Evolutionary conservation across 2,888 invertebrate species (phyloP), one percentile per base, ranked within the genome.

Genomic region (Sarcophaga rosellei): DNA sequence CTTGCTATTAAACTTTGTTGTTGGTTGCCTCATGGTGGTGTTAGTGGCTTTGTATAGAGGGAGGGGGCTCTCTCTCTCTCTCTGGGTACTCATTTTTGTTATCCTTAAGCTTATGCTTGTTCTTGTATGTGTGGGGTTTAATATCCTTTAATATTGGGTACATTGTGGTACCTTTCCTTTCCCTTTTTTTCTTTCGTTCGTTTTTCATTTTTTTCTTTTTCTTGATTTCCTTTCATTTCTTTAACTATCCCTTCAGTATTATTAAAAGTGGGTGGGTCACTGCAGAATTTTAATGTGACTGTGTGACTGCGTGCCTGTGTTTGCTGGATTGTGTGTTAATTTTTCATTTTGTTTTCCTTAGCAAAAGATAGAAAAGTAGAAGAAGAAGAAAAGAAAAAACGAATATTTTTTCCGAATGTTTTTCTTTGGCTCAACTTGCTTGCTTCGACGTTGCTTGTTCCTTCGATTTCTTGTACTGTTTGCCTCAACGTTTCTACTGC

Each of bases 191-290:
- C 23, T 12, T 47, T 45, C 10, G 45, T 68, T 68, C 10, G 45
- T 68, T 68, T 68, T 68, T 23, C 23, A 23, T n/a, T 44, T 66
- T 21, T 69, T 74, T n/a, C n/a, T 53, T 25, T 35, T 21, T 81
- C 69, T 57, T 21, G 57, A 77, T 63, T 57, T 4, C 61, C 53
- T 74, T 81, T 78, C 59, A 79, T 70, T 69, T 74, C 72, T 68
- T 69, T 69, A 73, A 65, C 70, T 78, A 81, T 78, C 69, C 81
- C 72, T 85, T 73, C 25, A 63, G 57, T 61, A 44, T 72, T 73
- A 69, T 72, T 77, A 63, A 69, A 61, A 74, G 84, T 86, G 81
- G 76, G 73, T 75, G 72, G 84, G 86, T 85, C 79, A 86, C 2
- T 84, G 81, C 77, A 74, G 70, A 83, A 73, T 84, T 81, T 61